phyloP scores from a whole-genome alignment of 2,888 invertebrate genomes.

The Asteroscopus sphinx region DNA sequence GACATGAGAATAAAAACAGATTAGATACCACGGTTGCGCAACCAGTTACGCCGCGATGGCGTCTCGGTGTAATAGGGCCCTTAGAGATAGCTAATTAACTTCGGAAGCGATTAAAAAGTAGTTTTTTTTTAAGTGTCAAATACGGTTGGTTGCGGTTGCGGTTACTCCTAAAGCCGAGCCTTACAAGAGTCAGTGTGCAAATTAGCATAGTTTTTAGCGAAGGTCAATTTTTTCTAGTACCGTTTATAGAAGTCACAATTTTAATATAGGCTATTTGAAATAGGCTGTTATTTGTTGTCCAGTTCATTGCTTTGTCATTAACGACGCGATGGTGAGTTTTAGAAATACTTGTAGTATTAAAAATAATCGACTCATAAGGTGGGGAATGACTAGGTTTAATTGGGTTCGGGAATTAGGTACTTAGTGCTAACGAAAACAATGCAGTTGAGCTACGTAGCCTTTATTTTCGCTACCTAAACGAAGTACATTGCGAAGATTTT shows the following conservation, averaged over 20 bases:
- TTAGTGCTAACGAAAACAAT: constrained; percentile 54
- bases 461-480: constrained; percentile 29
- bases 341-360: constrained; percentile 55
- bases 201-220: constrained; percentile 64
- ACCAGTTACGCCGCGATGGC: too few species aligned
- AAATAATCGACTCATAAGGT: constrained; percentile 55
- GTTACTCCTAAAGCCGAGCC: constrained; percentile 29
- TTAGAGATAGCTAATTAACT: neutral
- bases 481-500: constrained; percentile 55
- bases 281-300: constrained; percentile 69
- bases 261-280: constrained; percentile 66
- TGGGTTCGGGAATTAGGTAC: constrained; percentile 62
- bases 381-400: constrained; percentile 59
- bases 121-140: constrained; percentile 33
- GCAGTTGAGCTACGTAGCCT: constrained; percentile 49
- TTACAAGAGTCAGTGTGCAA: constrained; percentile 56
- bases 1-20: too few species aligned
- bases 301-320: constrained; percentile 69
- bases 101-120: constrained; percentile 21
- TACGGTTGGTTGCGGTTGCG: constrained; percentile 18
- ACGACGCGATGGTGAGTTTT: constrained; percentile 54
- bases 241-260: constrained; percentile 71
- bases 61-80: too few species aligned
- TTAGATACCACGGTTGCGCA: too few species aligned
- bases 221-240: constrained; percentile 74